Evolutionary conservation across 2,888 invertebrate genomes (phyloP), one percentile per base, ranked within the genome.

Genomic region (Eupithecia subfuscata): DNA sequence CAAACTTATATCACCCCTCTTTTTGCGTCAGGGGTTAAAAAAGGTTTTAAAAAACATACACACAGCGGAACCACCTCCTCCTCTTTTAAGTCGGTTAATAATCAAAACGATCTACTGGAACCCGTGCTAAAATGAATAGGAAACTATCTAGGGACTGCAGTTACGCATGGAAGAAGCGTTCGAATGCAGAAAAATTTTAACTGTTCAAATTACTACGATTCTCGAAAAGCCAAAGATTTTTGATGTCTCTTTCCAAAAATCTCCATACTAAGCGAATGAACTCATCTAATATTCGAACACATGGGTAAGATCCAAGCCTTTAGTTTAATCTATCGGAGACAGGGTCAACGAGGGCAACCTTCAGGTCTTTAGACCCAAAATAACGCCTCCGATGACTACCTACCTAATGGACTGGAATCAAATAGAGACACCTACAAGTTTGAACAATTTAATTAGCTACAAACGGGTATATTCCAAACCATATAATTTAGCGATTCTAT

Each of bases 311-410:
- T 22, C 52, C 22, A 52, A 11, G 22, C 11, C 7, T 8, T 56
- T 22, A 25, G 25, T 60, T 60, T 25, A 11, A 60, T 60, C 25
- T 60, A 14, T 14, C 60, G 14, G 60, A 60, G 60, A 60, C 25
- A 25, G 25, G 60, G 60, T 60, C 60, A 60, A 25, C 25, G 22
- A 60, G 60, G 60, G 25, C 25, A 60, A 60, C 12, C 12, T 14
- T 60, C 60, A 25, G 60, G 60, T 60, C 60, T 60, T 60, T 60
- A 60, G 14, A 60, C 60, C 60, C 60, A 60, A 60, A 60, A 22
- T 22, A 60, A 60, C 25, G 14, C 25, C 60, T 25, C 60, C 25
- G 6, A 9, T 60, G 60, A 60, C 22, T 60, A 25, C 25, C 14
- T 6, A 14, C 22, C 12, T 60, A 60, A 60, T 60, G 14, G 60